Conservation (phyloP, 1,140 invertebrate species). For the Drosophila sproati region DNA sequence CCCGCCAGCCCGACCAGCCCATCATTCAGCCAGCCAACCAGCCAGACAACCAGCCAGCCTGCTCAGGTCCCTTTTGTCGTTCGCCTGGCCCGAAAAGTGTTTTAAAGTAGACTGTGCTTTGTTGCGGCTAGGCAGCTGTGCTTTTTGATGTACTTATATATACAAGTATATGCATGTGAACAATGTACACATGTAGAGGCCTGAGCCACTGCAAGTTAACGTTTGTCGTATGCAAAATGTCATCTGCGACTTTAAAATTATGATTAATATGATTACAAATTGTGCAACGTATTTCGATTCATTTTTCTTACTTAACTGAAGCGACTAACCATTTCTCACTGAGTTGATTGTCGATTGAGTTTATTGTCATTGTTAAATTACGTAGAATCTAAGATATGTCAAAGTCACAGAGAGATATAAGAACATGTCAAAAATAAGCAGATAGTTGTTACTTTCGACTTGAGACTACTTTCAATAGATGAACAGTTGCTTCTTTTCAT, state of each 20-base stretch:
- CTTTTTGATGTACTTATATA: constrained; percentile 40
- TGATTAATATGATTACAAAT: too few relatives aligned
- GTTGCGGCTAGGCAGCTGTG: constrained; percentile 60
- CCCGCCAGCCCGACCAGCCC: not conserved
- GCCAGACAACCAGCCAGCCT: constrained; percentile 1
- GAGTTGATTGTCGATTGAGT: too few relatives aligned
- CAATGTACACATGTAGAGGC: not conserved
- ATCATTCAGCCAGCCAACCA: constrained; percentile 18
- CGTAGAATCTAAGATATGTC: too few relatives aligned
- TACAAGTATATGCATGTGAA: constrained; percentile 1
- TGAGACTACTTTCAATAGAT: too few relatives aligned
- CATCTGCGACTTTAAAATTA: not conserved
- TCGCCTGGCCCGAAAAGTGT: constrained; percentile 62
- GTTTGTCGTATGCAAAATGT: not conserved
- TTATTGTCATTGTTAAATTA: too few relatives aligned
- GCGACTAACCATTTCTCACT: too few relatives aligned
- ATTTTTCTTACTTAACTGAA: too few relatives aligned
- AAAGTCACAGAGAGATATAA: too few relatives aligned
- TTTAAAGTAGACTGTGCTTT: constrained; percentile 72
- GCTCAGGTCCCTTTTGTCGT: constrained; percentile 62
- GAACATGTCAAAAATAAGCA: too few relatives aligned
- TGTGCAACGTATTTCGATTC: too few relatives aligned
- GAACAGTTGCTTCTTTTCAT: too few relatives aligned
- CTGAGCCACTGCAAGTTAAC: not conserved
- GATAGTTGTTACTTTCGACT: too few relatives aligned